These are phyloP conservation scores for Xiphorhynchus elegans DNA, from an alignment of 2,113 vertebrate species.

Conservation along the genomic window DNA sequence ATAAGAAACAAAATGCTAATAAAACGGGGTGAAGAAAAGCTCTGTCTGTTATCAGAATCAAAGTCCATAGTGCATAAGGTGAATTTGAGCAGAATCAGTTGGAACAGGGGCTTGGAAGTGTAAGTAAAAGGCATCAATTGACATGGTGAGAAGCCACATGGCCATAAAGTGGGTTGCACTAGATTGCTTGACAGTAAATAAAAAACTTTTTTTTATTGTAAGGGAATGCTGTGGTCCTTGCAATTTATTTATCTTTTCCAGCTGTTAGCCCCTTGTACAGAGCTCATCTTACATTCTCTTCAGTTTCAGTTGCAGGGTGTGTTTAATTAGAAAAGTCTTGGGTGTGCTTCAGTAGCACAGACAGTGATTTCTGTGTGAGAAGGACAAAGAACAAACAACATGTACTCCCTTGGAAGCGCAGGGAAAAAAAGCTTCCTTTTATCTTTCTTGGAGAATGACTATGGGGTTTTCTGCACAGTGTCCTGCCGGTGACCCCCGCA, in stretches of 20 bases:
- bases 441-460: neutral
- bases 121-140: neutral
- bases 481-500: neutral
- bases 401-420: neutral
- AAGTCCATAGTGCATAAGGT: neutral
- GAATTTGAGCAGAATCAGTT: neutral
- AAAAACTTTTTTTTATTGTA: neutral
- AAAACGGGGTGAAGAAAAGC: neutral
- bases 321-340: neutral
- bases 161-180: neutral
- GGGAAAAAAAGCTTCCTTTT: neutral
- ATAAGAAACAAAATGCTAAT: neutral
- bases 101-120: neutral
- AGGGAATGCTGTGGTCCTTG: neutral
- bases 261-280: neutral
- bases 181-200: neutral
- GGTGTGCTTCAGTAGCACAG: neutral
- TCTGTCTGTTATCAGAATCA: neutral
- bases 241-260: neutral
- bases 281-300: neutral
- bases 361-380: neutral
- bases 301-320: neutral
- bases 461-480: neutral
- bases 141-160: neutral
- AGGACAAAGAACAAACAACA: neutral